Evolutionary conservation across 2,888 invertebrate genomes (phyloP).

Genomic region (Chloromyia formosa): DNA sequence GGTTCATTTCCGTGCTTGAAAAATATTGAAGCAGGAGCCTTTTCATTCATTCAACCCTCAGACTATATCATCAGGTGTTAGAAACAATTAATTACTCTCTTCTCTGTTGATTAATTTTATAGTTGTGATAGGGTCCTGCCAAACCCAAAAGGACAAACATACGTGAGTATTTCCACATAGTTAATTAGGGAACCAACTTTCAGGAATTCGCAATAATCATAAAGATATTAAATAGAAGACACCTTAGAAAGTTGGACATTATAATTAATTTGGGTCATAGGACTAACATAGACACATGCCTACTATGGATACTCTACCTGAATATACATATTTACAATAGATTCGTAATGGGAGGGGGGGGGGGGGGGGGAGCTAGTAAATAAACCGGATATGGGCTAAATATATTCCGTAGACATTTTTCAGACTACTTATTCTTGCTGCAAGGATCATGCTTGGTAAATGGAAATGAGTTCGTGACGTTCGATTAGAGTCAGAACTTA

Average conservation of each 20-base stretch:
- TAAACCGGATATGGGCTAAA: neutral
- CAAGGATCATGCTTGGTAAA: neutral
- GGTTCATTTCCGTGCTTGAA: too few relatives aligned
- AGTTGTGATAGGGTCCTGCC: neutral
- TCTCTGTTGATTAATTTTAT: conserved; percentile 2
- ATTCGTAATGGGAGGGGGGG: too few relatives aligned
- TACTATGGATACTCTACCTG: too few relatives aligned
- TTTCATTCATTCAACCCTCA: too few relatives aligned
- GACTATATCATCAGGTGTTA: neutral
- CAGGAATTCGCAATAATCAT: neutral
- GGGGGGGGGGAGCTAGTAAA: neutral
- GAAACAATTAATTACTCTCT: neutral
- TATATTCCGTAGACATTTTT: neutral
- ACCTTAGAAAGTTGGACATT: too few relatives aligned
- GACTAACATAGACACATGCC: too few relatives aligned
- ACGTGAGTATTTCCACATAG: neutral
- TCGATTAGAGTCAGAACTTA: neutral
- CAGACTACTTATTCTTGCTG: neutral
- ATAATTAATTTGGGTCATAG: neutral
- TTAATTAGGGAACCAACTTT: neutral
- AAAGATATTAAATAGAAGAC: neutral
- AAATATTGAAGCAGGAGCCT: too few relatives aligned
- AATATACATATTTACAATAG: too few relatives aligned
- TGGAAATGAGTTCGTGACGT: neutral
- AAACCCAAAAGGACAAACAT: neutral